Evolutionary conservation across 2,888 invertebrate genomes (phyloP), one percentile per base, ranked within the genome.

Genomic region (Nymphalis polychloros): DNA sequence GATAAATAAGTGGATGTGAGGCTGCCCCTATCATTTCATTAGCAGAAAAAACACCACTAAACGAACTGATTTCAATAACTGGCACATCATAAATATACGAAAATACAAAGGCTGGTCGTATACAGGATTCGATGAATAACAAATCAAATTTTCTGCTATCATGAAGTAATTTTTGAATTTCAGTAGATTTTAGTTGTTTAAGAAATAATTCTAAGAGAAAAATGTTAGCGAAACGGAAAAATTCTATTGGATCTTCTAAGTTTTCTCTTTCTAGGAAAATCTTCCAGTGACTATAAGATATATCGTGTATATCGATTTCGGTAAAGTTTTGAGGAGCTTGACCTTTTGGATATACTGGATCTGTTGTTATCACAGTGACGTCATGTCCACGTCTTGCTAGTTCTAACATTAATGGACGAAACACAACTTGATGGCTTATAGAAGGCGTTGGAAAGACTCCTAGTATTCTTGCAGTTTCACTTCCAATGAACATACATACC

Each of bases 71-170:
- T 49, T 72, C 70, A 16, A 84, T 78, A 0, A 79, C 72, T 0
- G 83, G 83, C 0, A 71, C 78, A 55, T 82, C 78, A 35, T 72
- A 81, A 0, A 79, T 31, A 55, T 84, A 76, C 0, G 78, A 68
- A 27, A 79, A 73, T 0, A 67, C 72, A 13, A 81, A 65, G 0
- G 77, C 63, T 7, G 77, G 71, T 20, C 72, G 70, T 0, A 70
- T 59, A 47, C 71, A 72, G 1, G 78, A 75, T 76, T 83, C 84
- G 5, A 73, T 61, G 6, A 84, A 31, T 8, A 84, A 16, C 8
- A 84, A 66, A 75, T 84, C 83, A 73, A 81, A 83, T 19, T 74
- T 64, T 46, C 61, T 52, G 49, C 63, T 63, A 48, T 68, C 52
- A 13, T 60, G 63, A n/a, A 69, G 31, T 8, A 71, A 59, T 46